These are phyloP conservation scores for Aricia agestis DNA, from an alignment of 1,140 invertebrate species.

Conservation along the genomic window DNA sequence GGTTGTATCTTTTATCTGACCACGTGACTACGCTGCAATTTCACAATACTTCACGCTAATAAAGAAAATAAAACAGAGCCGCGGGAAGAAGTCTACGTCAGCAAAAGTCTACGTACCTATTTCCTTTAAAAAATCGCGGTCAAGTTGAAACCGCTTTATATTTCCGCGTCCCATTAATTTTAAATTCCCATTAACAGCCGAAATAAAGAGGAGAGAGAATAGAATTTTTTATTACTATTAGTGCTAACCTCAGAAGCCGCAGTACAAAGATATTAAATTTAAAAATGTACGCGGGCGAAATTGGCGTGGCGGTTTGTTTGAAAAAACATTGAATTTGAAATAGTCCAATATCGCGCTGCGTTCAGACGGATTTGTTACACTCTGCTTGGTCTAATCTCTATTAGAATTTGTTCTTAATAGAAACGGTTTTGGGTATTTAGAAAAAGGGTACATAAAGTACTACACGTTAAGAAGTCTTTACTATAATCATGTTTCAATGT, in stretches of 20 bases:
- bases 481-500: too few species aligned
- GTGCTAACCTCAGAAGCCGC: conserved; percentile 28
- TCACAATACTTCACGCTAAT: too few species aligned
- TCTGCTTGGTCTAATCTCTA: not conserved
- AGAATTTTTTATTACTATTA: conserved; percentile 19
- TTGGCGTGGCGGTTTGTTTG: conserved; percentile 25
- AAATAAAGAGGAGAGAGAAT: not conserved
- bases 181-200: not conserved
- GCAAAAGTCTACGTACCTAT: too few species aligned
- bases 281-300: conserved; percentile 50
- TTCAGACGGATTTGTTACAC: not conserved
- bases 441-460: too few species aligned
- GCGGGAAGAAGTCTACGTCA: too few species aligned
- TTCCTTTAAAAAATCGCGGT: too few species aligned
- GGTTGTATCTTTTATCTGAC: too few species aligned
- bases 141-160: not conserved
- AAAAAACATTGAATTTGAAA: conserved; percentile 19
- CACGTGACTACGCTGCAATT: too few species aligned
- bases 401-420: not conserved
- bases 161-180: not conserved
- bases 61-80: too few species aligned
- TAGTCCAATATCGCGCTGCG: conserved; percentile 14
- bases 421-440: too few species aligned
- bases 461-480: not conserved
- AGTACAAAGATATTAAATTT: conserved; percentile 31